Conservation (phyloP, 2,888 invertebrate genomes). For the Coelinius sp. region DNA sequence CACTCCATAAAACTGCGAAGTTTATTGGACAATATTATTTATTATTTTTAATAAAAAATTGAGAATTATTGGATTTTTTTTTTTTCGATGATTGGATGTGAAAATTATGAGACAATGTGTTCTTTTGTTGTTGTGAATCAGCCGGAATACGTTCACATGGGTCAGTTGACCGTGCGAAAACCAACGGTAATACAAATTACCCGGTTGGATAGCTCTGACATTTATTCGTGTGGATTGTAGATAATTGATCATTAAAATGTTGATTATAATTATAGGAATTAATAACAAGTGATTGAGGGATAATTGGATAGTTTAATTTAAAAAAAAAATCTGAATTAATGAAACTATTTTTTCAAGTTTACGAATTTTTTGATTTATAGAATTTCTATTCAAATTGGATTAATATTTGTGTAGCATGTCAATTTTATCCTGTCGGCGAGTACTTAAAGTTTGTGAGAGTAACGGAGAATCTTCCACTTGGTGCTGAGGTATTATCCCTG, state of each 20-base stretch:
- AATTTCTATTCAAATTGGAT: too few species aligned
- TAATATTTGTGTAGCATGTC: conserved; percentile 77
- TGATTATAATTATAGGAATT: not conserved
- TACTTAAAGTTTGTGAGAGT: conserved; percentile 88
- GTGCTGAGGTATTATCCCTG: conserved; percentile 83
- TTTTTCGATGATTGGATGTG: not conserved
- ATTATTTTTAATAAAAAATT: not conserved
- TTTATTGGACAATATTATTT: not conserved
- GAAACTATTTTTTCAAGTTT: not conserved
- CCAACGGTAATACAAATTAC: conserved; percentile 12
- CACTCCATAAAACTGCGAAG: not conserved
- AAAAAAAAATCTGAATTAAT: not conserved
- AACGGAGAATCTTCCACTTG: conserved; percentile 84
- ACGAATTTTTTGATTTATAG: too few species aligned
- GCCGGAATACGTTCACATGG: not conserved
- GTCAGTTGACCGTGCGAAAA: conserved; percentile 13
- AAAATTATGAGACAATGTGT: not conserved
- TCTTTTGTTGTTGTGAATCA: not conserved
- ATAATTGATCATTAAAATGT: not conserved
- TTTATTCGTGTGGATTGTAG: not conserved
- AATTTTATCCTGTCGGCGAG: conserved; percentile 87
- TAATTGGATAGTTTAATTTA: not conserved
- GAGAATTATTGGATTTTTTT: not conserved
- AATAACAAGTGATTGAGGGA: not conserved
- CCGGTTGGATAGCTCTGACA: conserved; percentile 6